These are phyloP conservation scores for Germaria angustata DNA, from an alignment of 2,888 invertebrate species.

Conservation along the genomic window DNA sequence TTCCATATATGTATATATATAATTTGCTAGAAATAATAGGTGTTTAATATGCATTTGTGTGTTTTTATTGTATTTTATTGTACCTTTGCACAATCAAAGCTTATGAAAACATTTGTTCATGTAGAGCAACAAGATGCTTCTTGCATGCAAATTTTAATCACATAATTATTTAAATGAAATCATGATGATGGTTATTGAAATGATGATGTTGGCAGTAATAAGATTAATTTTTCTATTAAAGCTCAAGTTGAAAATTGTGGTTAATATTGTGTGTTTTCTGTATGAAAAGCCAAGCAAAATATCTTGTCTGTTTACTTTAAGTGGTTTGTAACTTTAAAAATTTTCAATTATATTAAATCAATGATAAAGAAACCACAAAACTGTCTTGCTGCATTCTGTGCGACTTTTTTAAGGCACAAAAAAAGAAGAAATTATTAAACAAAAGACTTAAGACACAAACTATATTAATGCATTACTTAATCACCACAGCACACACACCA, in stretches of 20 bases:
- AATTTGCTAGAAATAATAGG: neutral
- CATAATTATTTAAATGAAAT: constrained; percentile 7
- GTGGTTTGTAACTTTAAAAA: neutral
- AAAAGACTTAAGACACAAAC: constrained; percentile 61
- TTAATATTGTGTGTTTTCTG: neutral
- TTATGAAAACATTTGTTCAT: constrained; percentile 8
- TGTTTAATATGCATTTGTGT: constrained; percentile 36
- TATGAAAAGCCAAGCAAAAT: neutral
- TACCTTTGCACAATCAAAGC: neutral
- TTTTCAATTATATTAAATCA: constrained; percentile 13
- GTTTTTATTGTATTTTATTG: neutral
- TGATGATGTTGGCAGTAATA: constrained; percentile 23
- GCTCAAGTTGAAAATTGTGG: constrained; percentile 3
- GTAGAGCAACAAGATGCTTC: constrained; percentile 15
- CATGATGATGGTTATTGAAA: neutral
- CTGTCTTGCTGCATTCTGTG: neutral
- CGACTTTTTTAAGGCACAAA: neutral
- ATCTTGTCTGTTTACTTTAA: neutral
- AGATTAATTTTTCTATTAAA: neutral
- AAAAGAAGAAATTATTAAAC: constrained; percentile 50
- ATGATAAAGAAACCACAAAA: constrained; percentile 19
- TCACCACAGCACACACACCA: constrained; percentile 25
- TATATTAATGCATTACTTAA: constrained; percentile 56
- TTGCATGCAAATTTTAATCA: constrained; percentile 39
- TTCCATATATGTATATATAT: neutral